Base-by-base conservation (phyloP, 2,113 vertebrate species). In the Eudyptes chrysolophus region DNA sequence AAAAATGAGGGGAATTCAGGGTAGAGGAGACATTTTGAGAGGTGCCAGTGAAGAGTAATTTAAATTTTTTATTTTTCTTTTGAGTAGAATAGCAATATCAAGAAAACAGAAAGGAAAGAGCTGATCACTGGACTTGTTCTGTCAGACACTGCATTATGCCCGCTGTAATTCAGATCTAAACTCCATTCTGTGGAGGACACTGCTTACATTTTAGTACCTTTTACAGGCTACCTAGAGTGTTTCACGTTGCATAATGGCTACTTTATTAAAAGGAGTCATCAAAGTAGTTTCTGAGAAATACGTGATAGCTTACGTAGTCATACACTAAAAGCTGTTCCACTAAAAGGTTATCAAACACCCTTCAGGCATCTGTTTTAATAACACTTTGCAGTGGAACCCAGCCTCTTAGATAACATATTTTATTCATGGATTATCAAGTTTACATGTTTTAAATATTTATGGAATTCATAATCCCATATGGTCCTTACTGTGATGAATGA, bases 391-490 rank as follows among this genome's bases (percentile, higher is more conserved):
- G 32, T 75, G 55, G 49, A 90, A 52, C 7, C 6, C 70, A 90
- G 3, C 19, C 40, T 61, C 68, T 84, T 88, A 84, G 52, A 64
- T 52, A 89, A 69, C 25, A 75, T 82, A 76, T 93, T 97, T 97
- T 90, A 93, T 97, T 97, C 11, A 92, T 86, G 42, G 32, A 80
- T 95, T 87, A 55, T 83, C 57, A 60, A 66, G 77, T 57, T 87
- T 94, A 55, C 9, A 16, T 40, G 9, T 77, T 79, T 93, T 65
- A 95, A 96, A 90, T 93, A 94, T 95, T 95, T 84, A 95, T 90
- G 34, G 24, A 32, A 83, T 55, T 93, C 46, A n/a, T 44, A 80
- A 66, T 48, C 36, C 42, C 48, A 40, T 3, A 6, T 70, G 24
- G 27, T 84, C 38, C 13, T 76, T 84, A 34, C 49, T 83, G 21